Evolutionary conservation across 2,797 vertebrate species (phyloP).

Genomic region (Falco rusticolus): DNA sequence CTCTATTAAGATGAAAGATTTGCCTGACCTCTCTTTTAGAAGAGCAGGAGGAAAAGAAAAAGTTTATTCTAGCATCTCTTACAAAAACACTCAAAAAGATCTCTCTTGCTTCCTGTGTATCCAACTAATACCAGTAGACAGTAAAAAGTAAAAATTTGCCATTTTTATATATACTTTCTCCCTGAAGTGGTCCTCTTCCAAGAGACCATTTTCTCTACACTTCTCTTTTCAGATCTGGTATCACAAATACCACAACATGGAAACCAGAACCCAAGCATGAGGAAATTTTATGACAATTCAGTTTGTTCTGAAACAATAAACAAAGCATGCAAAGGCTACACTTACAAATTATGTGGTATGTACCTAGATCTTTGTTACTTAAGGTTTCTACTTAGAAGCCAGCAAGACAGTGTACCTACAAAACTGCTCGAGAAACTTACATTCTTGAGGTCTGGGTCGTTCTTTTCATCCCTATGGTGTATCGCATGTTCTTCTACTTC

Average conservation of each 20-base stretch:
- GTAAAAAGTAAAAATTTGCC: background rate
- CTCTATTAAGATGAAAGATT: background rate
- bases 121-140: background rate
- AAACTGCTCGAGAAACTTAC: conserved; percentile 58
- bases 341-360: background rate
- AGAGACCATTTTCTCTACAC: background rate
- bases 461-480: background rate
- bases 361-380: background rate
- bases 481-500: background rate
- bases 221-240: background rate
- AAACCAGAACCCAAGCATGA: background rate
- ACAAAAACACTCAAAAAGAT: background rate
- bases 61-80: background rate
- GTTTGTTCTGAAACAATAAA: background rate
- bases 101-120: background rate
- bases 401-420: background rate
- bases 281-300: background rate
- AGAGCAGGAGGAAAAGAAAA: background rate
- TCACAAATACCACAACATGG: background rate
- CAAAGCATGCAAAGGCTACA: background rate
- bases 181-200: background rate
- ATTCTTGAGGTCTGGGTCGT: background rate
- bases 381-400: background rate
- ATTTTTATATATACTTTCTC: background rate
- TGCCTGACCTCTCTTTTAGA: background rate